Base-by-base conservation (phyloP, 2,113 vertebrate species). In the Oncorhynchus keta region DNA sequence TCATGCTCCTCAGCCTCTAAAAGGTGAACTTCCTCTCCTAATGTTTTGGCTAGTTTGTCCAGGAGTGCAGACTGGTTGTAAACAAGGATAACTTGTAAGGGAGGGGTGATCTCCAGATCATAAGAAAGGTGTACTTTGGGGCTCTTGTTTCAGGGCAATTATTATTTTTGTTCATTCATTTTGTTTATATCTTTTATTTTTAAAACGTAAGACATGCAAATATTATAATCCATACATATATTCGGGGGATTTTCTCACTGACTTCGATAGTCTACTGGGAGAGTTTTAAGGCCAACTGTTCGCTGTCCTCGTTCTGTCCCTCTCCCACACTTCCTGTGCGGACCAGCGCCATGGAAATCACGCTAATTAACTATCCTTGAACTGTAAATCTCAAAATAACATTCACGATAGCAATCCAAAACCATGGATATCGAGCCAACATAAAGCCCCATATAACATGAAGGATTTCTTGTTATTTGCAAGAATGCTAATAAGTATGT, bases 221-320 rank as follows among this genome's bases (percentile, higher is more conserved):
- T 62, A 62, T 16, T 18, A 62, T 62, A 62, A 62, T 62, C 59
- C 59, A 62, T 62, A 62, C 59, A 26, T 30, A 26, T 18, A 32
- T 32, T 7, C 14, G 2, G 24, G 16, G 16, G 16, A 24, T 5
- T 30, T 16, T 30, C 65, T 30, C 65, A 67, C 28, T 18, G 9
- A 73, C 59, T 73, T 35, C 57, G 57, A 66, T 70, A 48, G 48
- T 68, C 26, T 66, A 49, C 22, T n/a, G 72, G 12, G 70, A 68
- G 67, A 4, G 28, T 68, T 68, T 78, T 12, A 68, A 39, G 45
- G 62, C 39, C 62, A 64, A 45, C 61, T 57, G 51, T 61, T 39
- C 68, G 18, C 22, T 35, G 4, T 20, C 55, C 62, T 61, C 30
- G 24, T 48, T 51, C n/a, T 66, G 39, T 45, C 70, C 2, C 57